Base-by-base conservation (phyloP, 2,888 invertebrate species). In the Tenthredo mesomela region DNA sequence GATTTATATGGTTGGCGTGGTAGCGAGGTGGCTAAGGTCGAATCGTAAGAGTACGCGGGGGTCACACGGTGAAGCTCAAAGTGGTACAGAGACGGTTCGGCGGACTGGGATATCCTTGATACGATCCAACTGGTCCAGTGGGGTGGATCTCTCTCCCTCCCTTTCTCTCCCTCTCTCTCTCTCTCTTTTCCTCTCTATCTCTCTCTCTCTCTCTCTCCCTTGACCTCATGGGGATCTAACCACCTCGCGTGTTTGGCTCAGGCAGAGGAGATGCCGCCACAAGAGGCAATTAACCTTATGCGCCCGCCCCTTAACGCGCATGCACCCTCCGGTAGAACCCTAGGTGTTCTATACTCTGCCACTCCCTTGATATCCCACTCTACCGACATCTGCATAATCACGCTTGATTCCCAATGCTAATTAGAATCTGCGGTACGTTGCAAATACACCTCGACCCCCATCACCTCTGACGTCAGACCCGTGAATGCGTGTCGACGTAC, bases 281-380 rank as follows among this genome's bases (percentile, higher is more conserved):
- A 89, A 91, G 92, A 92, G 92, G 91, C 92, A 93, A 93, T 93
- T 92, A 93, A 92, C 92, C 92, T 90, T 90, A 89, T 87, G 88
- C 88, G 70, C 90, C 90, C 89, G 88, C 90, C 90, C 90, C 89
- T 90, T 89, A 88, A 86, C 86, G 86, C 88, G 87, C 89, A 85
- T 85, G 73, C 85, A 85, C 78, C 83, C 86, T 70, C 83, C 84
- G 83, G 70, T 84, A 75, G 78, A 84, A 85, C 77, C 50, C 77
- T 77, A 54, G 77, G 29, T 77, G 80, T 47, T 29, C 50, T 50
- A 58, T 77, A 77, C 77, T 80, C 61, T 21, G 84, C 85, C 84
- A 85, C 85, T 86, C 89, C 89, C 88, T 89, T 90, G 90, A 90
- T 91, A 90, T 88, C 89, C 91, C 85, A 86, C 89, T 88, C 84